A percentile compares a stretch with the other conserved stretches of the same genome.
These are phyloP conservation scores for Zoanthus gigantus DNA, from an alignment of 92 coral and sea anemone genomes.

Conservation along the genomic window DNA sequence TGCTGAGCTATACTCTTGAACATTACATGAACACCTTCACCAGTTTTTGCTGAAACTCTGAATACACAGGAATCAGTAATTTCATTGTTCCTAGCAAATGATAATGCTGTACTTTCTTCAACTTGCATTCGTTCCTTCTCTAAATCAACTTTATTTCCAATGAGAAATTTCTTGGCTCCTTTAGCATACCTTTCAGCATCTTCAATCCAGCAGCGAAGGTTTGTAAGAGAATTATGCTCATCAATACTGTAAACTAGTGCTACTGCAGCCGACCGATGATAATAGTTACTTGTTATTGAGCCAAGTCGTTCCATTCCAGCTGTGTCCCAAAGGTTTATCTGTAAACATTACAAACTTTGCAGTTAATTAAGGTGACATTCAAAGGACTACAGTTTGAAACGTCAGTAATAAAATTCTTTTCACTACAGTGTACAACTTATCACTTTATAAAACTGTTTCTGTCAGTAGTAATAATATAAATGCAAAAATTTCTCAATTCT, in stretches of 20 bases:
- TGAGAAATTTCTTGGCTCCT: slow-evolving; percentile 82
- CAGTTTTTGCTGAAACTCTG: slow-evolving; percentile 89
- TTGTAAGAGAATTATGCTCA: slow-evolving; percentile 76
- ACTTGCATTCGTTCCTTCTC: slow-evolving; percentile 79
- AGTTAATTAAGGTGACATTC: not conserved
- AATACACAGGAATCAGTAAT: slow-evolving; percentile 50
- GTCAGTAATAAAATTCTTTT: too few relatives aligned
- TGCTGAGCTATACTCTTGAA: slow-evolving; percentile 68
- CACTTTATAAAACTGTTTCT: too few relatives aligned
- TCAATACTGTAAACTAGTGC: slow-evolving; percentile 82
- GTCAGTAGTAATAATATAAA: too few relatives aligned
- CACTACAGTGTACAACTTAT: too few relatives aligned
- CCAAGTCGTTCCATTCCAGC: slow-evolving; percentile 97
- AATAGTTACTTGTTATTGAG: slow-evolving; percentile 92
- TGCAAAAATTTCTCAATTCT: too few relatives aligned
- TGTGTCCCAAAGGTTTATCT: slow-evolving; percentile 97
- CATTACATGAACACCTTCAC: slow-evolving; percentile 89
- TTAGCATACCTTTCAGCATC: slow-evolving; percentile 80
- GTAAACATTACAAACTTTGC: slow-evolving; percentile 11
- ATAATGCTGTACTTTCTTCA: slow-evolving; percentile 53
- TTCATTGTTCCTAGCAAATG: slow-evolving; percentile 68
- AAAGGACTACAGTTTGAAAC: too few relatives aligned
- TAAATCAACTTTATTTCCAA: slow-evolving; percentile 88
- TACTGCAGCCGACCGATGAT: slow-evolving; percentile 84
- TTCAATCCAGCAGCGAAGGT: slow-evolving; percentile 74